A percentile compares a stretch with the other conserved stretches of the same genome.
These are phyloP conservation scores for Drosophila virilis DNA, from an alignment of 1,140 invertebrate species.

Conservation along the genomic window DNA sequence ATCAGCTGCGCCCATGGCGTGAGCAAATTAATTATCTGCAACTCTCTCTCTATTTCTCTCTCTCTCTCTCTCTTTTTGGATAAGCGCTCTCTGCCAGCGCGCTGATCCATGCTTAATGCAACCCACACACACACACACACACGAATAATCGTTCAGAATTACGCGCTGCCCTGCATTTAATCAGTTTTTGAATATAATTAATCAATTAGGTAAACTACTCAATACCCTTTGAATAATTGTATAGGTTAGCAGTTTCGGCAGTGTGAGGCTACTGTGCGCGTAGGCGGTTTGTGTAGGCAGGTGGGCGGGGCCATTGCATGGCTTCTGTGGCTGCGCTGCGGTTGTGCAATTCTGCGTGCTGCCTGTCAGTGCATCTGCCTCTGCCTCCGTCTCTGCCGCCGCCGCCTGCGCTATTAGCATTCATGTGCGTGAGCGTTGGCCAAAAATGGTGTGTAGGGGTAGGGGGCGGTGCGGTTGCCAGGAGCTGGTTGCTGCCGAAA, in stretches of 20 bases:
- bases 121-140: no score
- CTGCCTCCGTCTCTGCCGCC: neutral
- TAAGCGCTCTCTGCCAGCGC: neutral
- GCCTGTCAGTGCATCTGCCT: constrained; percentile 44
- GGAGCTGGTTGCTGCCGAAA: constrained; percentile 44
- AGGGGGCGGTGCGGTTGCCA: constrained; percentile 7
- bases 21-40: constrained; percentile 12
- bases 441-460: neutral
- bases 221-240: constrained; percentile 16
- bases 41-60: neutral
- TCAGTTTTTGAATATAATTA: constrained; percentile 8
- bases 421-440: constrained; percentile 62
- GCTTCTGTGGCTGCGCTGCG: constrained; percentile 65
- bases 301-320: constrained; percentile 19
- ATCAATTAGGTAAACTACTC: neutral
- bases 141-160: neutral
- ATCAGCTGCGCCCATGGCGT: neutral
- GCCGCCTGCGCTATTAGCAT: constrained; percentile 61
- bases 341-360: constrained; percentile 76
- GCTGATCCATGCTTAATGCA: constrained; percentile 2
- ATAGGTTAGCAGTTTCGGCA: constrained; percentile 5
- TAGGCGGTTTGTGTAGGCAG: constrained; percentile 14
- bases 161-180: neutral
- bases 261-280: constrained; percentile 28
- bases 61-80: neutral